Conservation (phyloP, 1,140 invertebrate species). For the Nasonia longicornis region DNA sequence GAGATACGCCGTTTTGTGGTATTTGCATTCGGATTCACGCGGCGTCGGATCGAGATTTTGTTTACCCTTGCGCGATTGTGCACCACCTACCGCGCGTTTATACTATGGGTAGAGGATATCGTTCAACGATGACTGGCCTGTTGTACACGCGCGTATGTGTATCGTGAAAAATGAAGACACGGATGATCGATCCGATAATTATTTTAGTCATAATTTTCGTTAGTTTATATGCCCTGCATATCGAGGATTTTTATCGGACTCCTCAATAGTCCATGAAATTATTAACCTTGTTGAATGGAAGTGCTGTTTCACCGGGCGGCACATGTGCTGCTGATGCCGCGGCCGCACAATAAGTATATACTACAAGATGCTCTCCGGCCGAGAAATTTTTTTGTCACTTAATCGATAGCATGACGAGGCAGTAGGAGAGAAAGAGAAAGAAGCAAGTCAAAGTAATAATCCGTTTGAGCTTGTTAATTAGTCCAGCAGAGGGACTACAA, state of each 20-base stretch:
- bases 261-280: constrained; percentile 26
- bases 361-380: neutral
- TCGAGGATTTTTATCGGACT: constrained; percentile 1
- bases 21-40: neutral
- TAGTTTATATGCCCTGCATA: neutral
- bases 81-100: too few relatives aligned
- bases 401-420: constrained; percentile 40
- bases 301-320: constrained; percentile 18
- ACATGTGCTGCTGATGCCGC: neutral
- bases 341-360: neutral
- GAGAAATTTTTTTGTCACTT: constrained; percentile 39
- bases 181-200: neutral
- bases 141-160: neutral
- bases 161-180: neutral
- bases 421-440: neutral
- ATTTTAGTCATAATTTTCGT: neutral
- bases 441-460: constrained; percentile 22
- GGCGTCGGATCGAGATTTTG: neutral
- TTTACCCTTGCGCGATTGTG: too few relatives aligned
- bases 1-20: neutral
- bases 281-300: constrained; percentile 32
- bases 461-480: constrained; percentile 33
- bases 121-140: neutral
- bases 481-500: constrained; percentile 13
- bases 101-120: neutral